Conservation (phyloP, 1,140 invertebrate species). For the Anoplolepis gracilipes region DNA sequence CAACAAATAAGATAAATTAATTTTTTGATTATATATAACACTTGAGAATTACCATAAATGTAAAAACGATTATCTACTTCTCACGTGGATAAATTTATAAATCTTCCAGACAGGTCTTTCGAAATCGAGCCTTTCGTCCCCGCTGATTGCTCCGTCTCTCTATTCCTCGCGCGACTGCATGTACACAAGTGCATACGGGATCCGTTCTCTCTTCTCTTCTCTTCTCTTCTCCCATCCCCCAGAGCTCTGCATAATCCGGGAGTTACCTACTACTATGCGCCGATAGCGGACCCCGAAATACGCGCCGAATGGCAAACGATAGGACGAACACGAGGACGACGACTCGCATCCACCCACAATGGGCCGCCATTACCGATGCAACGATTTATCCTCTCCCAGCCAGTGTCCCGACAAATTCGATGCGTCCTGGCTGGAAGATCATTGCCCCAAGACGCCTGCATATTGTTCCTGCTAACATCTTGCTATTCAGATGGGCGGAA, state of each 20-base stretch:
- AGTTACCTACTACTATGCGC: conserved; percentile 75
- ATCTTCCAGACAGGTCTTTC: conserved; percentile 21
- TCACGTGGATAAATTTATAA: conserved; percentile 1
- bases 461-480: conserved; percentile 46
- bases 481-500: not conserved
- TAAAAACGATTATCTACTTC: not conserved
- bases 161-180: not conserved
- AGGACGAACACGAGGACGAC: conserved; percentile 62
- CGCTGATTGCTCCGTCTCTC: conserved; percentile 19
- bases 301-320: conserved; percentile 58
- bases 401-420: not conserved
- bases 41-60: not conserved
- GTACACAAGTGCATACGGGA: conserved; percentile 47
- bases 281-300: conserved; percentile 75
- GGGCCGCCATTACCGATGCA: conserved; percentile 80
- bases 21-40: not conserved
- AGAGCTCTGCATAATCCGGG: conserved; percentile 82
- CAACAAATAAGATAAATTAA: not conserved
- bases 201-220: conserved; percentile 25
- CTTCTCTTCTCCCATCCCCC: conserved; percentile 65
- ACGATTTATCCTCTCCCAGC: conserved; percentile 74
- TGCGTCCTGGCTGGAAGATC: conserved; percentile 26
- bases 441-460: conserved; percentile 46
- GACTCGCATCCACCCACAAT: conserved; percentile 74
- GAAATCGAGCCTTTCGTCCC: conserved; percentile 27